These are phyloP conservation scores for Lycocerus yunnanus DNA, from an alignment of 2,888 invertebrate species.

Conservation along the genomic window DNA sequence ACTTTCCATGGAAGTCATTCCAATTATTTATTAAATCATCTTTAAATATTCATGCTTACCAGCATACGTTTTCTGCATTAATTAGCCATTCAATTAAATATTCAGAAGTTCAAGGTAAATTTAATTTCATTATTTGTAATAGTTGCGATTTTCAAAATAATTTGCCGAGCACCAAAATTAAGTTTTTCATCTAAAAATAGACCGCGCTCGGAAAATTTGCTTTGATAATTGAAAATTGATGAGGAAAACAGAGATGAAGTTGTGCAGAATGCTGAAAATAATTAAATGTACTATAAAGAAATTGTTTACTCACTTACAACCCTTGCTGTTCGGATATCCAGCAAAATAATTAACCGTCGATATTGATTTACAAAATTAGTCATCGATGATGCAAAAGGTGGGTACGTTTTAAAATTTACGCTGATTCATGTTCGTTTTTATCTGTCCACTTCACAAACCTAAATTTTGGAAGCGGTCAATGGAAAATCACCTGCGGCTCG, in stretches of 20 bases:
- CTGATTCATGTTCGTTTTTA: background rate
- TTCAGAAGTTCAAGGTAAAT: background rate
- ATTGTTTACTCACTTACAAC: background rate
- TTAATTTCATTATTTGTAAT: background rate
- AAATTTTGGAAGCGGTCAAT: too few species aligned
- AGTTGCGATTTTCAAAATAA: background rate
- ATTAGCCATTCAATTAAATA: background rate
- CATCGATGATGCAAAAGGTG: background rate
- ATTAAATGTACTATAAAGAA: slow-evolving; percentile 5
- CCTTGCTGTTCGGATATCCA: background rate
- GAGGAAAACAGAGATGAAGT: slow-evolving; percentile 12
- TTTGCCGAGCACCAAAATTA: background rate
- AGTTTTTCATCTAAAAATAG: slow-evolving; percentile 10
- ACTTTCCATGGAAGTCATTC: background rate
- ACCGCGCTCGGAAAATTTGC: slow-evolving; percentile 5
- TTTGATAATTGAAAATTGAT: slow-evolving; percentile 11
- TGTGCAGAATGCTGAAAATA: slow-evolving; percentile 18
- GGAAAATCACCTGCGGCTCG: too few species aligned
- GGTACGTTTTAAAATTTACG: background rate
- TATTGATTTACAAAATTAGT: background rate
- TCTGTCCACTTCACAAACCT: background rate
- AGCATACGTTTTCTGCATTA: background rate
- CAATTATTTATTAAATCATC: background rate
- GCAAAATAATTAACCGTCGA: background rate
- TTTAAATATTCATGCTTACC: background rate